Conservation (phyloP, 30 jellyfish, hydroid and myxozoan genomes). For the Hydra vulgaris region DNA sequence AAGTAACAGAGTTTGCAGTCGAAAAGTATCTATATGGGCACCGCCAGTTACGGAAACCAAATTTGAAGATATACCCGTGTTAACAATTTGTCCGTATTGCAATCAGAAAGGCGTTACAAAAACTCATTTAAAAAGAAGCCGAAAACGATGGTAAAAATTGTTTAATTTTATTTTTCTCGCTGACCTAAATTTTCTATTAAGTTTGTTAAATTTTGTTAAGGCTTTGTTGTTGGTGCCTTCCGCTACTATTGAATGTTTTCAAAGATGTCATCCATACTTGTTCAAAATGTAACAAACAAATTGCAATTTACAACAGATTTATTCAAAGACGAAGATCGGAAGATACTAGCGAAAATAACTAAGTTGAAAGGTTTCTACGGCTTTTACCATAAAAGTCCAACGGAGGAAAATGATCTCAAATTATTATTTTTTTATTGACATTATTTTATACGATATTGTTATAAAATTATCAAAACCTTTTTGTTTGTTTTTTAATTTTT, state of each 20-base stretch:
- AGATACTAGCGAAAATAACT: background rate
- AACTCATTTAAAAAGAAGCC: slow-evolving; percentile 50
- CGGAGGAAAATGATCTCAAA: background rate
- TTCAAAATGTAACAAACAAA: slow-evolving; percentile 69
- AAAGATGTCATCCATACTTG: slow-evolving; percentile 76
- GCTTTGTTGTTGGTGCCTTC: slow-evolving; percentile 85
- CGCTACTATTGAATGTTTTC: slow-evolving; percentile 54
- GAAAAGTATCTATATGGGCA: slow-evolving; percentile 39
- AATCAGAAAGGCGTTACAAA: slow-evolving; percentile 57
- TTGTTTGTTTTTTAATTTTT: too few relatives aligned
- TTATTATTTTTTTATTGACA: too few relatives aligned
- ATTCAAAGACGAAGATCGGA: slow-evolving; percentile 2
- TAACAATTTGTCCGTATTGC: slow-evolving; percentile 59
- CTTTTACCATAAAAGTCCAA: background rate
- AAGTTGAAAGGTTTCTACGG: background rate
- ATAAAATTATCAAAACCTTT: too few relatives aligned
- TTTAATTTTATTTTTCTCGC: background rate
- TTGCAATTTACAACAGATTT: slow-evolving; percentile 57
- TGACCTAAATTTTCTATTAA: background rate
- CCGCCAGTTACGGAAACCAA: slow-evolving; percentile 60
- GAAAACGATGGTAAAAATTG: slow-evolving; percentile 19
- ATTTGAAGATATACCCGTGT: slow-evolving; percentile 69
- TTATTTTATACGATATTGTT: too few relatives aligned
- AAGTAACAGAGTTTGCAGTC: background rate
- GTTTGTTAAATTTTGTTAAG: slow-evolving; percentile 14